phyloP scores from a whole-genome alignment of 2,797 vertebrate genomes.

The Sphenopsis melanotis region DNA sequence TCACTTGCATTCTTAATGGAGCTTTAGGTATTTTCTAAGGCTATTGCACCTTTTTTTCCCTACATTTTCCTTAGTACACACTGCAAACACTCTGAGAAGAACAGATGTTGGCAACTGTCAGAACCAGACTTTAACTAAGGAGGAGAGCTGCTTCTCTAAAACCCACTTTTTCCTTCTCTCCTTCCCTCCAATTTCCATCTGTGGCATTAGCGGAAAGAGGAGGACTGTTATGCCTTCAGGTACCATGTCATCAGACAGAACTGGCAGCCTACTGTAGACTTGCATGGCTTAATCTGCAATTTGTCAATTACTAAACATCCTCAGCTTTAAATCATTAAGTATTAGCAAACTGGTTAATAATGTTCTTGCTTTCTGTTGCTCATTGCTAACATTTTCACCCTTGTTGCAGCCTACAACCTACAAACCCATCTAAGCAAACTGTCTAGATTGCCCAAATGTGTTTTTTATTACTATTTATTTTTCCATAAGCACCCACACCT shows the following conservation, averaged over 20 bases:
- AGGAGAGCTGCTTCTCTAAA: background rate
- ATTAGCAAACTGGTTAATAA: background rate
- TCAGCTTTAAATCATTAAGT: background rate
- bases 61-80: background rate
- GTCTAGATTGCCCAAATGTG: background rate
- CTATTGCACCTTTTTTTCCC: background rate
- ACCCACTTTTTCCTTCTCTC: background rate
- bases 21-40: background rate
- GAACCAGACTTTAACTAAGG: background rate
- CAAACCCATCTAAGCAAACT: background rate
- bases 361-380: background rate
- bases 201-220: background rate
- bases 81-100: background rate
- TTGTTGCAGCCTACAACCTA: background rate
- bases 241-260: background rate
- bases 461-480: constrained; percentile 13
- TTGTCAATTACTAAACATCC: background rate
- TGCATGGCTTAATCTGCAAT: background rate
- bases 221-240: background rate
- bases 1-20: background rate
- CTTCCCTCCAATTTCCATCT: background rate
- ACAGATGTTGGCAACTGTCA: background rate
- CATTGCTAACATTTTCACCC: background rate
- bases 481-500: background rate
- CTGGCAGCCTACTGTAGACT: background rate